phyloP scores from a whole-genome alignment of 2,797 vertebrate species.

The Mormyrops attenuatus region DNA sequence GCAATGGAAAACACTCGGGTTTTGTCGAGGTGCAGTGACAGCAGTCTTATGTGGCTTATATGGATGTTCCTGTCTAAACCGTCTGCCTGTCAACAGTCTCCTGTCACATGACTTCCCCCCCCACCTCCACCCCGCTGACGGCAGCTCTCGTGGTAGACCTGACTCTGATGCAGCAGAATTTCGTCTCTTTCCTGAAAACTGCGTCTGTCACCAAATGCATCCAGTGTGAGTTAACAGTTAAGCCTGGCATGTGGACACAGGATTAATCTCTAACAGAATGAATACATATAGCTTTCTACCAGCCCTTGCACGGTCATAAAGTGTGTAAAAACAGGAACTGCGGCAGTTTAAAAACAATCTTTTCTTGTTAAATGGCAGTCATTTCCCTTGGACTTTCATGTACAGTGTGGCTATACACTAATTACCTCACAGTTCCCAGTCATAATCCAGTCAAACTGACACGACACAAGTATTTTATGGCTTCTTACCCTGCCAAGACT shows the following conservation, averaged over 20 bases:
- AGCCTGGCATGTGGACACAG: not conserved
- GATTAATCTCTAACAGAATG: not conserved
- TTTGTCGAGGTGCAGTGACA: not conserved
- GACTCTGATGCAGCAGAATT: not conserved
- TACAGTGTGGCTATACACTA: not conserved
- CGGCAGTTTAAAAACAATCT: not conserved
- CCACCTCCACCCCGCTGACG: not conserved
- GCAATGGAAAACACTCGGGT: not conserved
- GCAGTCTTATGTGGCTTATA: not conserved
- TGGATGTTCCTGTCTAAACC: not conserved
- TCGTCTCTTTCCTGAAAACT: not conserved
- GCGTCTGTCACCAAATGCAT: not conserved
- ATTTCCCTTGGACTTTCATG: not conserved
- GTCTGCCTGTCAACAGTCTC: not conserved
- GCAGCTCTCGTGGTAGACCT: not conserved
- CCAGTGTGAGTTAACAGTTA: not conserved
- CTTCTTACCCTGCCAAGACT: not conserved
- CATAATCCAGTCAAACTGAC: not conserved
- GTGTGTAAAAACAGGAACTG: slow-evolving; percentile 7
- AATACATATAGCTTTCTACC: not conserved
- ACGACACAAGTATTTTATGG: not conserved
- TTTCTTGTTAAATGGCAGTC: slow-evolving; percentile 2
- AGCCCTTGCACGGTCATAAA: not conserved
- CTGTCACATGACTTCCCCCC: not conserved
- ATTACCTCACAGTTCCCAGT: not conserved